Base-by-base conservation (phyloP, 1,140 invertebrate genomes). In the Prorops nasuta region DNA sequence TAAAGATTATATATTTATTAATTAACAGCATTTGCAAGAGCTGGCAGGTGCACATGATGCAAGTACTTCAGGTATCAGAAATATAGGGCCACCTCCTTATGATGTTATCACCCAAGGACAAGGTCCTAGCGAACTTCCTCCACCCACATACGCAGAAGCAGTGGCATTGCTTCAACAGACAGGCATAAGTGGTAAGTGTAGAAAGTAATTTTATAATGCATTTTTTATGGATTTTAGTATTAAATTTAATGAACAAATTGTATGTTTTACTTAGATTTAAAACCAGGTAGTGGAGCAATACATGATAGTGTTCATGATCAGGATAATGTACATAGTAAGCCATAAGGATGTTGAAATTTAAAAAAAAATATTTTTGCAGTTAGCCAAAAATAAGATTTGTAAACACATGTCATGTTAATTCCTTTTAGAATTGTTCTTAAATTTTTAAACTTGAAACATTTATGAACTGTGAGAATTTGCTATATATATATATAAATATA, bases 101-200 rank as follows among this genome's bases (percentile, higher is more conserved):
- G 66, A 71, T 37, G 58, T 58, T 22, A 65, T 71, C 14, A 51
- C 56, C 6, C 64, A 64, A 35, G 52, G 51, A 51, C 60, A 71
- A 61, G 62, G 46, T 28, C 56, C 59, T 7, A 67, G 61, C 36
- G 69, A 71, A 41, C 36, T 68, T 24, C 66, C 67, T 9, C 69
- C 69, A 14, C 67, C 67, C 15, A 54, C 62, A 3, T 69, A 71
- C 37, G 64, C 63, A 10, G 67, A 71, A 57, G 69, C 67, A 16
- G 54, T 71, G 16, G 61, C 64, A 14, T 51, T 69, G 15, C 51
- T 69, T 10, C 58, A 64, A 34, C 66, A 67, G 37, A 38, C 49
- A 32, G 60, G 53, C 45, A 56, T 62, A 22, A 35, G 24, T 28
- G 24, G 24, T 28, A 28, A 6, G 24, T 6, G 4, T 4, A 28